phyloP scores from a whole-genome alignment of 2,113 vertebrate species.

The Ailuropoda melanoleuca region DNA sequence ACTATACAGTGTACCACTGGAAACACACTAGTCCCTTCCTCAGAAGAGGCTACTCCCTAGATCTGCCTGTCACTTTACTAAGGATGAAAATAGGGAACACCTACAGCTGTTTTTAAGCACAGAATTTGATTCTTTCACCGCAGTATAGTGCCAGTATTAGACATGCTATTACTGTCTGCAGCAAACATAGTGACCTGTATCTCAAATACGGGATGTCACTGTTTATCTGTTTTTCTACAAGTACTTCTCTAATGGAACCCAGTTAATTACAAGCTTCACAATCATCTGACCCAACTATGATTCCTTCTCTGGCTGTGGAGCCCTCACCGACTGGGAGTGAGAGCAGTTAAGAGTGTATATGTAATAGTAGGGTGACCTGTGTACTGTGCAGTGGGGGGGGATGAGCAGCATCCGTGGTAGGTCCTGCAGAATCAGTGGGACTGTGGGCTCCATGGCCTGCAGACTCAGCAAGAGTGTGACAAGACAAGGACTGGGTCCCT shows the following conservation, averaged over 20 bases:
- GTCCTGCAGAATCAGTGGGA: background rate
- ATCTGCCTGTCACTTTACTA: background rate
- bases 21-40: background rate
- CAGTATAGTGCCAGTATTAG: background rate
- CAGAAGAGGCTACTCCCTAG: background rate
- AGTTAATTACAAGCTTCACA: background rate
- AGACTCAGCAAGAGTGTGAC: background rate
- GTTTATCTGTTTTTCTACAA: background rate
- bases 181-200: background rate
- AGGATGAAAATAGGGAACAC: background rate
- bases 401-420: accelerated
- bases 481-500: accelerated
- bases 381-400: accelerated
- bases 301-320: background rate
- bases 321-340: background rate
- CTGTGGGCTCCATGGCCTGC: background rate
- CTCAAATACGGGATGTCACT: background rate
- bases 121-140: background rate
- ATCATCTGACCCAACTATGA: background rate
- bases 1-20: background rate
- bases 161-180: background rate
- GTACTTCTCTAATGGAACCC: background rate
- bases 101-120: background rate
- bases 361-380: background rate
- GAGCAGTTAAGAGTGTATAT: background rate